phyloP scores from a whole-genome alignment of 2,113 vertebrate species.

The Semnornis frantzii region DNA sequence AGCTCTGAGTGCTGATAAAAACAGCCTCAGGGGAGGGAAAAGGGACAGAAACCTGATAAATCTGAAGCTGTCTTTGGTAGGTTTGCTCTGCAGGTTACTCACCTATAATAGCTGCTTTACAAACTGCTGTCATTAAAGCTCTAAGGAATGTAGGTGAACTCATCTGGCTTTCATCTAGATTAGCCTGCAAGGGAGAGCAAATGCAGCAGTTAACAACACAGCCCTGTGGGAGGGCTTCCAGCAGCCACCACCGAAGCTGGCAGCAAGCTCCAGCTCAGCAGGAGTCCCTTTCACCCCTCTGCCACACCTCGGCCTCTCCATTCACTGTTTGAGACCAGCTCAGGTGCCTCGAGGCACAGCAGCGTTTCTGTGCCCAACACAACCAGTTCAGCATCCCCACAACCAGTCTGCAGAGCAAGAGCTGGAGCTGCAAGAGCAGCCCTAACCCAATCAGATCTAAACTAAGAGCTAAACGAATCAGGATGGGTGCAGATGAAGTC shows the following conservation, averaged over 20 bases:
- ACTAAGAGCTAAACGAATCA: not conserved
- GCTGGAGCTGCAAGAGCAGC: not conserved
- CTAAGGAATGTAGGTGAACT: slow-evolving; percentile 96
- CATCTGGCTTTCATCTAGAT: slow-evolving; percentile 94
- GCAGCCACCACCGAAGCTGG: not conserved
- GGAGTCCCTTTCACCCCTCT: not conserved
- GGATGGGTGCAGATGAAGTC: not conserved
- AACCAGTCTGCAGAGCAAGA: not conserved
- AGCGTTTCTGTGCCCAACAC: accelerated
- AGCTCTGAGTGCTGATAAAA: not conserved
- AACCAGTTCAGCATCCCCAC: not conserved
- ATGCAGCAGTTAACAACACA: not conserved
- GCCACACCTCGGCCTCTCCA: not conserved
- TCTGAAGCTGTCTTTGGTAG: not conserved
- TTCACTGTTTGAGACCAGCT: not conserved
- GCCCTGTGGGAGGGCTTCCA: not conserved
- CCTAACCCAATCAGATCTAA: no score
- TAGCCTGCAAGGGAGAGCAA: slow-evolving; percentile 81
- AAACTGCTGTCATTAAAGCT: slow-evolving; percentile 98
- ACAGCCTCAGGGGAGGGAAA: not conserved
- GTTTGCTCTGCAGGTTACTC: slow-evolving; percentile 52
- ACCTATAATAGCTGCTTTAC: slow-evolving; percentile 98
- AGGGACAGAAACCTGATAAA: not conserved
- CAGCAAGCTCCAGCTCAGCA: not conserved
- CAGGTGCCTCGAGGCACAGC: not conserved